Base-by-base conservation (phyloP, 2,797 vertebrate species). In the Phataginus tetradactyla region DNA sequence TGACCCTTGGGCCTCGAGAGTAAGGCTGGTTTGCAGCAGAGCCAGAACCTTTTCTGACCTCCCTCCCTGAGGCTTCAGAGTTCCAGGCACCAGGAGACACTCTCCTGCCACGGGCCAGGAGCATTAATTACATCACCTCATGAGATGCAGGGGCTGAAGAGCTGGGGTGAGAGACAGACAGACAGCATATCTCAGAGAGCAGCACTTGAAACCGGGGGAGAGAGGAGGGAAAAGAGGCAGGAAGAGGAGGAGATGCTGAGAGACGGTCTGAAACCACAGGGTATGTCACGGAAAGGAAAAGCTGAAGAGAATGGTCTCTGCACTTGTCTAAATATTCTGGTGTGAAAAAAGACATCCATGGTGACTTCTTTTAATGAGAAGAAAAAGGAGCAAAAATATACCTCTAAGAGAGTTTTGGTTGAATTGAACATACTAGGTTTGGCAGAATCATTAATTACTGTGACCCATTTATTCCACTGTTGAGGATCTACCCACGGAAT, bases 361-460 rank as follows among this genome's bases (percentile, higher is more conserved):
- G 59, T 23, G 64, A 88, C 49, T 63, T 81, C 17, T 64, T 51
- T 75, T 53, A 27, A 21, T 51, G 59, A 72, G 71, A 78, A 75
- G 89, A 88, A 57, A 75, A 93, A 84, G 10, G 23, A 79, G 42
- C 34, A 81, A 86, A 94, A 90, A 63, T 21, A 49, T 3, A 49
- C 51, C 49, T 85, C 37, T 5, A 78, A 53, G 51, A 74, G 29
- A 39, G 27, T 32, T 42, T 66, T 63, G 79, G 12, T 37, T 51
- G 32, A 89, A 85, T 4, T 59, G 32, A 42, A 59, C 69, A 49
- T 7, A 61, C 9, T 14, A 61, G 63, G 17, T 59, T 74, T 83
- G 86, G 87, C 61, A 81, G 83, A 96, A 81, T 80, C 72, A 18
- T 53, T 69, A 27, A 90, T 20, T 21, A 59, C 29, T 23, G 10